Percentiles rank a stretch among this genome's conserved stretches.
phyloP scores from a whole-genome alignment of 2,797 vertebrate species.

The Heliangelus exortis region DNA sequence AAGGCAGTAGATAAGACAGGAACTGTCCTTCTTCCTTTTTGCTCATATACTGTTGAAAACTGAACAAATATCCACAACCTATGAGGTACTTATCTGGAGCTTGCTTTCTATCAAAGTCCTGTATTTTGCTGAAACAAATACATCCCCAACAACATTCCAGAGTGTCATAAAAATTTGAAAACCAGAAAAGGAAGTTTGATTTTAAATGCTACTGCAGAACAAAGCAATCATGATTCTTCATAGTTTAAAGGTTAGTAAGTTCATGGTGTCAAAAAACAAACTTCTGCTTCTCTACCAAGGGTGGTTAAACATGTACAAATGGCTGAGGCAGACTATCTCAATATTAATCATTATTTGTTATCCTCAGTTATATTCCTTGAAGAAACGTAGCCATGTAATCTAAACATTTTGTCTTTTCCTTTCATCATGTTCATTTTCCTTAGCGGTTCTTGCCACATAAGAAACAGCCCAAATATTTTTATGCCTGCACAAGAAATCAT shows the following conservation, averaged over 20 bases:
- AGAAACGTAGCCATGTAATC: slow-evolving; percentile 43
- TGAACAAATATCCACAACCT: not conserved
- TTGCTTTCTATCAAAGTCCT: not conserved
- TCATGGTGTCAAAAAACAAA: not conserved
- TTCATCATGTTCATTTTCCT: slow-evolving; percentile 45
- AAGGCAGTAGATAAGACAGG: not conserved
- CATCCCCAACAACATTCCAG: not conserved
- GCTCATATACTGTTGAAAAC: not conserved
- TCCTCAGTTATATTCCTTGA: slow-evolving; percentile 32
- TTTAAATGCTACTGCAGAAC: not conserved
- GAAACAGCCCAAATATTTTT: slow-evolving; percentile 53
- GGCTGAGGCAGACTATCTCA: slow-evolving; percentile 19
- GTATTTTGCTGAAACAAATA: not conserved
- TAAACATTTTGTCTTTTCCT: slow-evolving; percentile 65
- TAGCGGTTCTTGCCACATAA: slow-evolving; percentile 31
- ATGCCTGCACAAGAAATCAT: slow-evolving; percentile 51
- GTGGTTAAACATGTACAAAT: not conserved
- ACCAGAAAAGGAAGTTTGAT: not conserved
- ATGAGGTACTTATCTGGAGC: not conserved
- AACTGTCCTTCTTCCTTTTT: slow-evolving; percentile 2
- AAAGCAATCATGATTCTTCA: not conserved
- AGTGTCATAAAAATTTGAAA: not conserved
- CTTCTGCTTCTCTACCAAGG: not conserved
- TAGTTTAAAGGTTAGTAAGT: not conserved
- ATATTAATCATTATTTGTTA: slow-evolving; percentile 40